These are phyloP conservation scores for Theocolax elegans DNA, from an alignment of 1,140 invertebrate species.

Conservation along the genomic window DNA sequence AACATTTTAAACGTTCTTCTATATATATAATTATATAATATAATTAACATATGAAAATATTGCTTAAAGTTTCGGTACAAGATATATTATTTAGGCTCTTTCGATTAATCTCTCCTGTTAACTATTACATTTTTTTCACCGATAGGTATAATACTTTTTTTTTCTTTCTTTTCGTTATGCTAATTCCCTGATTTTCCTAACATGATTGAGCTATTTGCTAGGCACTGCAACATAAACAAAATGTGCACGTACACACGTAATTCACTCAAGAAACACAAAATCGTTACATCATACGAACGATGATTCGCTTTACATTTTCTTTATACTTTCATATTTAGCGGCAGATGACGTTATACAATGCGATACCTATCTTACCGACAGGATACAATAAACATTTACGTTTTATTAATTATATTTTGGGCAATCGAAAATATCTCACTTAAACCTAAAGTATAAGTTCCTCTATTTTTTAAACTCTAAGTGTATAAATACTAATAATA, in stretches of 20 bases:
- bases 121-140: neutral
- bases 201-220: conserved; percentile 3
- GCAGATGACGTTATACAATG: too few relatives aligned
- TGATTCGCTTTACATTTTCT: too few relatives aligned
- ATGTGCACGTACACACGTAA: neutral
- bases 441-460: too few relatives aligned
- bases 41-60: conserved; percentile 26
- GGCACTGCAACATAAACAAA: conserved; percentile 13
- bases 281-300: too few relatives aligned
- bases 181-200: conserved; percentile 16
- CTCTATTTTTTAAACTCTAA: too few relatives aligned
- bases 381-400: too few relatives aligned
- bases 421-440: too few relatives aligned
- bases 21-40: neutral
- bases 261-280: too few relatives aligned
- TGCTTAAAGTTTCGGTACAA: conserved; percentile 24
- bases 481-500: too few relatives aligned
- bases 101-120: conserved; percentile 5
- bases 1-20: neutral
- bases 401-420: too few relatives aligned
- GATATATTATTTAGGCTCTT: conserved; percentile 25
- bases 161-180: neutral
- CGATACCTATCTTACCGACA: too few relatives aligned
- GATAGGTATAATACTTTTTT: neutral
- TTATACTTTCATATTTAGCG: too few relatives aligned